These are phyloP conservation scores for Carlito syrichta DNA, from an alignment of 2,113 vertebrate genomes.

Conservation along the genomic window DNA sequence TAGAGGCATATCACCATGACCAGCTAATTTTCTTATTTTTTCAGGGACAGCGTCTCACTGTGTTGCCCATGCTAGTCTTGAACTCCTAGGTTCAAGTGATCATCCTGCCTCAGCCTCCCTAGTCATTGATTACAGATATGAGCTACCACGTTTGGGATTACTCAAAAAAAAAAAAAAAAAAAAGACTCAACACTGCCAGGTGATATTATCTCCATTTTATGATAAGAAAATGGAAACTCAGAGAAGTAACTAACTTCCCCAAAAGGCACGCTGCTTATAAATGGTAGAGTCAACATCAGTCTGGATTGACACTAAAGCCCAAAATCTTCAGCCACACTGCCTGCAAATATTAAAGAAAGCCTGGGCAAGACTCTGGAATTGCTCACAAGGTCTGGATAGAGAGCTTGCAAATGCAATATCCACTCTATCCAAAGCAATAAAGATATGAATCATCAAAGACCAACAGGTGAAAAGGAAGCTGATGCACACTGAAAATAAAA, in stretches of 20 bases:
- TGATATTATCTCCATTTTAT: neutral
- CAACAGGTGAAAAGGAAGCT: slow-evolving; percentile 35
- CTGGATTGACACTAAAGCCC: neutral
- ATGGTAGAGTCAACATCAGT: neutral
- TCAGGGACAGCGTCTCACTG: no score
- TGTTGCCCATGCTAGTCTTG: no score
- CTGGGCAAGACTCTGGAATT: slow-evolving; percentile 16
- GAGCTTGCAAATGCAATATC: neutral
- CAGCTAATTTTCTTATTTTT: no score
- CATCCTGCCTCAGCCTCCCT: no score
- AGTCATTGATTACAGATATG: no score
- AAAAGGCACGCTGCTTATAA: neutral
- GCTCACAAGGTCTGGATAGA: neutral
- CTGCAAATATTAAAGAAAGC: neutral
- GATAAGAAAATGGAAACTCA: slow-evolving; percentile 33
- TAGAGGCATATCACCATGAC: no score
- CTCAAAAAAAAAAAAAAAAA: neutral
- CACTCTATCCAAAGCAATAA: slow-evolving; percentile 29
- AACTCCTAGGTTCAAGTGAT: no score
- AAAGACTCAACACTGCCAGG: neutral
- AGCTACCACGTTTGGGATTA: no score
- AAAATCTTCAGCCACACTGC: neutral
- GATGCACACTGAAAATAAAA: slow-evolving; percentile 20
- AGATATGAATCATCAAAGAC: slow-evolving; percentile 56
- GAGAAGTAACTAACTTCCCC: neutral